Percentiles rank a stretch among this genome's conserved stretches.
phyloP scores from a whole-genome alignment of 1,140 invertebrate species.

The Brachionus rotundiformis region DNA sequence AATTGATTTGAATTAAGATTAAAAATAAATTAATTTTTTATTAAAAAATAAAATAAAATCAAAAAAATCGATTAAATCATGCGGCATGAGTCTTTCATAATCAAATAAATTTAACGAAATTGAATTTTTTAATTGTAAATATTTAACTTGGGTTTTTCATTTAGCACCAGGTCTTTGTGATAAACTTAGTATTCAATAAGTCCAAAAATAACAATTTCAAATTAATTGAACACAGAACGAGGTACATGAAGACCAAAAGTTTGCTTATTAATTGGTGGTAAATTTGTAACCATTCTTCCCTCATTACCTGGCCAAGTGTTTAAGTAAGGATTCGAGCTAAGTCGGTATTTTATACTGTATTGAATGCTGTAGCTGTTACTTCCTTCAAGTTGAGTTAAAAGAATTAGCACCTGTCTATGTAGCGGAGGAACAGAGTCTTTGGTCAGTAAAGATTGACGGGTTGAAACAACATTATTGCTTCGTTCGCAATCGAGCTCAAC shows the following conservation, averaged over 20 bases:
- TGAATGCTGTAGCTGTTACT: constrained; percentile 39
- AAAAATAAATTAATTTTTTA: constrained; percentile 2
- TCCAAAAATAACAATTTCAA: neutral
- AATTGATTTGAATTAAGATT: too few relatives aligned
- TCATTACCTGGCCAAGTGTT: constrained; percentile 50
- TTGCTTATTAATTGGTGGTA: constrained; percentile 36
- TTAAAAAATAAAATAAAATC: neutral
- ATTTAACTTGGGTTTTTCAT: neutral
- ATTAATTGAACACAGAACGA: constrained; percentile 35
- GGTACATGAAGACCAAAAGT: constrained; percentile 47
- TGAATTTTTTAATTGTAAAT: neutral
- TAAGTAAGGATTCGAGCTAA: constrained; percentile 50
- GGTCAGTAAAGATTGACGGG: constrained; percentile 28
- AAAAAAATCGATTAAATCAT: constrained; percentile 22
- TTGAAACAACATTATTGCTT: constrained; percentile 43
- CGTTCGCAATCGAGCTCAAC: constrained; percentile 45
- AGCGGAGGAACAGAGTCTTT: constrained; percentile 46
- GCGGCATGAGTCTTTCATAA: neutral
- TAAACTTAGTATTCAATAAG: neutral
- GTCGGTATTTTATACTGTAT: constrained; percentile 50
- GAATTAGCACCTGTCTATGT: constrained; percentile 47
- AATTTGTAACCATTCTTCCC: constrained; percentile 50
- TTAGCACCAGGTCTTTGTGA: neutral
- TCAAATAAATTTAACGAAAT: neutral
- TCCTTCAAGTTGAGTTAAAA: constrained; percentile 48